A percentile compares a stretch with the other conserved stretches of the same genome.
phyloP scores from a whole-genome alignment of 2,797 vertebrate genomes.

The Amblyraja radiata region DNA sequence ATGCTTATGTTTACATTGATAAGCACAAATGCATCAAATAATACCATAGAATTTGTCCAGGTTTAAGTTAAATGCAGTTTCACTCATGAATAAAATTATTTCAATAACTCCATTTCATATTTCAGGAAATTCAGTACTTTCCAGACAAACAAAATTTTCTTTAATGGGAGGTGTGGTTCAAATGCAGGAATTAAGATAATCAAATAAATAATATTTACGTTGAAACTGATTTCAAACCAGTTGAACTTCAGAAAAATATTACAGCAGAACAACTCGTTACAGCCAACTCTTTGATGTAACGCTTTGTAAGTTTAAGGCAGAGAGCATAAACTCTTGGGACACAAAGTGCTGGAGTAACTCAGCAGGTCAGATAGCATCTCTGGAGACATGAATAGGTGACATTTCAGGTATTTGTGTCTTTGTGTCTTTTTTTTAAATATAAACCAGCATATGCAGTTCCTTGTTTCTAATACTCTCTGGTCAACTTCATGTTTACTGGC shows the following conservation, averaged over 20 bases:
- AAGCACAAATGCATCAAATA: background rate
- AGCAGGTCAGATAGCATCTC: too few species aligned
- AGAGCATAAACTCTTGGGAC: background rate
- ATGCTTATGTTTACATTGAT: background rate
- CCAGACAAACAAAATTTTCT: too few species aligned
- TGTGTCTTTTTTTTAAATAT: too few species aligned
- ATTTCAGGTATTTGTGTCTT: too few species aligned
- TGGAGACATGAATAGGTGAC: too few species aligned
- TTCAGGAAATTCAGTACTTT: too few species aligned
- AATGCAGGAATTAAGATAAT: too few species aligned
- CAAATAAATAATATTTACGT: background rate
- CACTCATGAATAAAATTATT: background rate
- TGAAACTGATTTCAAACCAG: background rate
- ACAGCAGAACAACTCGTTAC: background rate
- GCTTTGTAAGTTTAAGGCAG: background rate
- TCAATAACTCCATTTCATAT: too few species aligned
- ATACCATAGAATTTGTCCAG: too few species aligned
- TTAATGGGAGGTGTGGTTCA: too few species aligned
- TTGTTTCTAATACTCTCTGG: background rate
- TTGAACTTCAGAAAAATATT: background rate
- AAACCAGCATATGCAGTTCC: too few species aligned
- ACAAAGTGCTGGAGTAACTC: too few species aligned
- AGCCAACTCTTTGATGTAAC: background rate
- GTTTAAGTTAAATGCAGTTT: background rate
- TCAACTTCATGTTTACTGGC: background rate